Evolutionary conservation across 2,888 invertebrate genomes (phyloP), one percentile per base, ranked within the genome.

Genomic region (Campopleginae sp.): DNA sequence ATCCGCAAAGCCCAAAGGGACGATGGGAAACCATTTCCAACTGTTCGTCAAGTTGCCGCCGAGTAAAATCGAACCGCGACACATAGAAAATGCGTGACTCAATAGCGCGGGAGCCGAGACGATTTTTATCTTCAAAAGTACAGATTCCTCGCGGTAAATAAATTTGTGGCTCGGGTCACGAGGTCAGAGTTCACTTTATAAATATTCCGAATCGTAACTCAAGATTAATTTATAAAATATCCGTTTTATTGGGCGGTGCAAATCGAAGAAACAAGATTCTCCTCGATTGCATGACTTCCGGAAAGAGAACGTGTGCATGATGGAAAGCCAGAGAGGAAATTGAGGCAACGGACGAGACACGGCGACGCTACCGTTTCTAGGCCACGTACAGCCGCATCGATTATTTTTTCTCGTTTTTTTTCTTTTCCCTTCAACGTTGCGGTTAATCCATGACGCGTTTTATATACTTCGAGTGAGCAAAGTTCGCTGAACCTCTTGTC

Each of bases 341-440:
- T 42, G 44, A 46, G 54, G 44, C n/a, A 66, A 80, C 77, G 33
- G 38, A 23, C 44, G 58, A 58, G 84, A 78, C 80, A 82, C 51
- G 23, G 51, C 46, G 87, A 83, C 83, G 84, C 77, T 71, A 84
- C 27, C 72, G 58, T 89, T 89, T 89, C 87, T 88, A 86, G 89
- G 88, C 79, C 88, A 89, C 78, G 68, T 82, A 48, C 78, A 88
- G 89, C 89, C 88, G 78, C 85, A 90, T 91, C 86, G 90, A 91
- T 90, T 90, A 91, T 91, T 87, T 51, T 71, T 46, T 46, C 23
- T 14, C 48, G 48, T 48, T 27, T 19, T 51, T 17, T 48, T 31
- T 66, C n/a, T n/a, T n/a, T n/a, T n/a, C n/a, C n/a, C n/a, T n/a
- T n/a, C n/a, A 27, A 31, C 38, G 31, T 58, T 44, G 76, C 46